Percentiles rank a stretch among this genome's conserved stretches.
Conservation (phyloP, 2,888 invertebrate species). For the Drosophila ezoana region DNA sequence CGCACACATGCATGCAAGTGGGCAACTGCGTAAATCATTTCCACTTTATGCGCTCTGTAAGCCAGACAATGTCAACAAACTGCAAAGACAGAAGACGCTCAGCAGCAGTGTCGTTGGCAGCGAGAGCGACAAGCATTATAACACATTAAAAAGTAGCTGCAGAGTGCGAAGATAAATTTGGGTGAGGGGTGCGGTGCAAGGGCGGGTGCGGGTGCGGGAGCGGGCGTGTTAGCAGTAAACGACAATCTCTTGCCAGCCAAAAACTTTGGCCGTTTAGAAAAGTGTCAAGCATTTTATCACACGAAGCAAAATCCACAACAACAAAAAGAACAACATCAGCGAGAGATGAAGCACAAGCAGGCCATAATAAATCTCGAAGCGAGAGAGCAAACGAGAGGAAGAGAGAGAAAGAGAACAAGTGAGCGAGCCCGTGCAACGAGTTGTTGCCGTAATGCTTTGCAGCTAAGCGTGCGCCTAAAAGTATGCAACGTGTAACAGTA, state of each 20-base stretch:
- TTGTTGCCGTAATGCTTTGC: conserved; percentile 44
- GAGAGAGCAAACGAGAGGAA: conserved; percentile 1
- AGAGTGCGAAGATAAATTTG: conserved; percentile 8
- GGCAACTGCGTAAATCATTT: conserved; percentile 77
- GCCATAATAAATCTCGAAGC: conserved; percentile 62
- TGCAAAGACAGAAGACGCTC: conserved; percentile 59
- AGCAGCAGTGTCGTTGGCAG: conserved; percentile 12
- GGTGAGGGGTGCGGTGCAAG: too few species aligned
- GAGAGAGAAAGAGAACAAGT: not conserved
- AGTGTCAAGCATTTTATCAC: conserved; percentile 80
- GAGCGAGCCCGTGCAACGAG: conserved; percentile 5
- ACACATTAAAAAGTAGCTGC: conserved; percentile 68
- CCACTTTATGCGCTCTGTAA: conserved; percentile 77
- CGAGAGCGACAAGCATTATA: conserved; percentile 60
- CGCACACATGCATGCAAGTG: conserved; percentile 39
- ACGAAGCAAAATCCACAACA: conserved; percentile 53
- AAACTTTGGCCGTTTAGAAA: conserved; percentile 79
- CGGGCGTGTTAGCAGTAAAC: conserved; percentile 16
- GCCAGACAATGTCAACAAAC: conserved; percentile 80
- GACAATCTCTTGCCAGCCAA: conserved; percentile 72
- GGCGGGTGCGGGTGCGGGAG: not conserved
- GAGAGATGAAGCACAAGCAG: conserved; percentile 18
- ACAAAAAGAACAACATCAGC: conserved; percentile 26
- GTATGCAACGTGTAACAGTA: conserved; percentile 63
- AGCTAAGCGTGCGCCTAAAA: conserved; percentile 65